A percentile compares a stretch with the other conserved stretches of the same genome.
These are phyloP conservation scores for Microtus ochrogaster DNA, from an alignment of 2,113 vertebrate genomes.

Conservation along the genomic window DNA sequence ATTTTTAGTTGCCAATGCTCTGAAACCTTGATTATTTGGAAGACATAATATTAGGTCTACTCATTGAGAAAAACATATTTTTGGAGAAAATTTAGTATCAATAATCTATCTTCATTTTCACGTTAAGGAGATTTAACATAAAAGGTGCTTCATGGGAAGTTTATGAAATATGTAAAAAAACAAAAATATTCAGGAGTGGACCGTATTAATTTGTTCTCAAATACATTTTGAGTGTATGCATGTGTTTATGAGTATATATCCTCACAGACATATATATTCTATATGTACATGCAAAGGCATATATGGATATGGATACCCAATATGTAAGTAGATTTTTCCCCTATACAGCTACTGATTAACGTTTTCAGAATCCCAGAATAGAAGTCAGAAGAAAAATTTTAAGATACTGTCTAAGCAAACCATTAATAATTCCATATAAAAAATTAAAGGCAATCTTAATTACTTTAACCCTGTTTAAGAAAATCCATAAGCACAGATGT, in stretches of 20 bases:
- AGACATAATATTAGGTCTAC: not conserved
- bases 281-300: not conserved
- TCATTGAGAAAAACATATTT: not conserved
- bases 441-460: conserved; percentile 27
- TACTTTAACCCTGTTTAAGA: conserved; percentile 10
- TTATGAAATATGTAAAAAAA: not conserved
- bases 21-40: not conserved
- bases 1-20: not conserved
- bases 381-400: not conserved
- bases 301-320: not conserved
- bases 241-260: not conserved
- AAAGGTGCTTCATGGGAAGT: not conserved
- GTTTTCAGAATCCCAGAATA: conserved; percentile 18
- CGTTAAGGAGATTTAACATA: conserved; percentile 43
- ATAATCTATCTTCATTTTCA: not conserved
- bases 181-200: conserved; percentile 50
- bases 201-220: not conserved
- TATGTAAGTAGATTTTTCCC: not conserved
- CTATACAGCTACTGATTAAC: not conserved
- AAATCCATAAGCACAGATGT: not conserved
- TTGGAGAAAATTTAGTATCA: not conserved
- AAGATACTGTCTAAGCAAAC: not conserved
- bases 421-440: not conserved
- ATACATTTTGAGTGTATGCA: not conserved
- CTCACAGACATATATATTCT: not conserved